Conservation (phyloP, 2,888 invertebrate genomes). For the Sesamia inferens region DNA sequence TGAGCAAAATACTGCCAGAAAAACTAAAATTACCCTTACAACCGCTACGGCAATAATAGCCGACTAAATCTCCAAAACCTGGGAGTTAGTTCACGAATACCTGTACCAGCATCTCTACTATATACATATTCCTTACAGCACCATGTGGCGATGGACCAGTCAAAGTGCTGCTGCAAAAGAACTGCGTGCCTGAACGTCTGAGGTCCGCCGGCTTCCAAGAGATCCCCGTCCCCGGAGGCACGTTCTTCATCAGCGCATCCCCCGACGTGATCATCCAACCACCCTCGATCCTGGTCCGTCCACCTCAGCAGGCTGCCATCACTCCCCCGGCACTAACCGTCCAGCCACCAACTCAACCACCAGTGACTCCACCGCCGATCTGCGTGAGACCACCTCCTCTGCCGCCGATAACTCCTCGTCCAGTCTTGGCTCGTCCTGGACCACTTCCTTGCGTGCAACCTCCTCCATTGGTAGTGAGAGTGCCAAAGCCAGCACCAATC, state of each 20-base stretch:
- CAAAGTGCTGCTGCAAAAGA: slow-evolving; percentile 66
- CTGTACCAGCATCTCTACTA: neutral
- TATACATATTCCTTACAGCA: slow-evolving; percentile 68
- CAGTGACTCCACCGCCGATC: slow-evolving; percentile 73
- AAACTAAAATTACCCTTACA: neutral
- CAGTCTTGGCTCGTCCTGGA: slow-evolving; percentile 75
- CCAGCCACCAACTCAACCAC: slow-evolving; percentile 68
- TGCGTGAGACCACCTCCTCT: slow-evolving; percentile 70
- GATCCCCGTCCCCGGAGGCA: slow-evolving; percentile 77
- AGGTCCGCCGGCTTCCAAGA: slow-evolving; percentile 74
- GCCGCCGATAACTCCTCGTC: slow-evolving; percentile 71
- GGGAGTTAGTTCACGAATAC: neutral
- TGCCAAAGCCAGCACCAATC: slow-evolving; percentile 69
- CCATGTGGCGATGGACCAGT: slow-evolving; percentile 76
- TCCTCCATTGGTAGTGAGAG: slow-evolving; percentile 73
- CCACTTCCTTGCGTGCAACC: slow-evolving; percentile 71
- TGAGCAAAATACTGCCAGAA: neutral
- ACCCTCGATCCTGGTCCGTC: slow-evolving; percentile 78
- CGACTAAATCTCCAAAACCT: neutral
- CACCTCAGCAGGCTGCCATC: slow-evolving; percentile 70
- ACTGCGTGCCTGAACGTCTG: slow-evolving; percentile 66
- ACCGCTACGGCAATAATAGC: neutral
- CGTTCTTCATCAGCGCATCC: slow-evolving; percentile 73
- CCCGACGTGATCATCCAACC: slow-evolving; percentile 82
- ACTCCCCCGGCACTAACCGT: slow-evolving; percentile 72